Conservation (phyloP, 2,113 vertebrate genomes). For the Tragelaphus imberbis region DNA sequence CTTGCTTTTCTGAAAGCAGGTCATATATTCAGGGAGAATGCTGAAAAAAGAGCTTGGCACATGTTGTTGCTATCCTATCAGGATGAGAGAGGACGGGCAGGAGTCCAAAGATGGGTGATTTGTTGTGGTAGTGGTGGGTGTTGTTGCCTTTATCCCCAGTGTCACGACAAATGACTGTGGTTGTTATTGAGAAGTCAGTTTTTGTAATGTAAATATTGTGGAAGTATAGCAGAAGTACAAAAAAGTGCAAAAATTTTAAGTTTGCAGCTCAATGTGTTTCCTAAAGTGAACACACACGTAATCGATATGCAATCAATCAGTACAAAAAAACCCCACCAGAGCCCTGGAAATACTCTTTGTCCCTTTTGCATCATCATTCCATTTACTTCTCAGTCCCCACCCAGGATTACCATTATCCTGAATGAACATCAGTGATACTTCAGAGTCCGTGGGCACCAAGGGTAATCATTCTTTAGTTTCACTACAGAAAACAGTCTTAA, state of each 20-base stretch:
- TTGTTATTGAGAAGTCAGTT: neutral
- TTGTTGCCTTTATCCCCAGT: neutral
- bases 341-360: neutral
- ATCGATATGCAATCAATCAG: neutral
- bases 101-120: neutral
- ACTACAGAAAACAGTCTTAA: neutral
- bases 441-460: accelerated
- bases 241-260: neutral
- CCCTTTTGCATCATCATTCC: neutral
- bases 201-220: neutral
- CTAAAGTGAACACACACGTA: neutral
- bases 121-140: neutral
- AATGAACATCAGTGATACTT: neutral
- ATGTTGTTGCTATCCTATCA: constrained; percentile 3
- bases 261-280: neutral
- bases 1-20: constrained; percentile 68
- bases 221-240: neutral
- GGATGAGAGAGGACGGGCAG: neutral
- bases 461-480: neutral
- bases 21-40: constrained; percentile 63
- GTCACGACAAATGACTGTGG: neutral
- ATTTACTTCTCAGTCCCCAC: neutral
- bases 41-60: neutral
- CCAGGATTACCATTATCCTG: neutral
- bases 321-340: neutral